Base-by-base conservation (phyloP, 2,888 invertebrate genomes). In the Linnaemya tessellans region DNA sequence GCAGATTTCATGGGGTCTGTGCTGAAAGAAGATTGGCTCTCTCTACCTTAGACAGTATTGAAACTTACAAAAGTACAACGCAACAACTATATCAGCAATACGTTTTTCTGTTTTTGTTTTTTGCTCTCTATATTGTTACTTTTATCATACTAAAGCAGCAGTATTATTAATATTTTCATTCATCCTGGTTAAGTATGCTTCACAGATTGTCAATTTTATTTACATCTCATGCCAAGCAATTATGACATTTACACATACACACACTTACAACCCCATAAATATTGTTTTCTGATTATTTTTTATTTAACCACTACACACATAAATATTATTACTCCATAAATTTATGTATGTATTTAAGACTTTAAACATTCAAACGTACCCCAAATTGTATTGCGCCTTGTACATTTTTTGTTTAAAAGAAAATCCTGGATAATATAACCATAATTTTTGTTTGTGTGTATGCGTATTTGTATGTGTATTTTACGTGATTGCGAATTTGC, bases 401-500 rank as follows among this genome's bases (percentile, higher is more conserved):
- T 38, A 82, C 62, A 75, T 71, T 5, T n/a, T 41, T 18, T 20
- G 25, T n/a, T 25, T 25, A 75, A 75, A 85, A 56, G 20, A 75
- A 80, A 80, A 80, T 75, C 60, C 65, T 35, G 54, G 8, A 85
- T 79, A 74, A 85, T 43, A 25, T 70, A n/a, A 38, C 41, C 3
- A 22, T 18, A 22, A 54, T 41, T 30, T 80, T 51, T 51, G 7
- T 49, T 5, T 79, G 58, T 30, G 15, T 51, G 43, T 30, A 11
- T 18, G 3, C 2, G 41, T 25, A 41, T 0, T 54, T 46, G 25
- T 70, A n/a, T n/a, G 25, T 51, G 35, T 11, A 51, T 11, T 79
- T 80, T 85, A 85, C 85, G 79, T 85, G 74, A 85, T 85, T 82
- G 62, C 79, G 85, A 85, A 82, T 80, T 64, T 80, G 60, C 38